Evolutionary conservation across 2,888 invertebrate genomes (phyloP).

Genomic region (Gerris lacustris): DNA sequence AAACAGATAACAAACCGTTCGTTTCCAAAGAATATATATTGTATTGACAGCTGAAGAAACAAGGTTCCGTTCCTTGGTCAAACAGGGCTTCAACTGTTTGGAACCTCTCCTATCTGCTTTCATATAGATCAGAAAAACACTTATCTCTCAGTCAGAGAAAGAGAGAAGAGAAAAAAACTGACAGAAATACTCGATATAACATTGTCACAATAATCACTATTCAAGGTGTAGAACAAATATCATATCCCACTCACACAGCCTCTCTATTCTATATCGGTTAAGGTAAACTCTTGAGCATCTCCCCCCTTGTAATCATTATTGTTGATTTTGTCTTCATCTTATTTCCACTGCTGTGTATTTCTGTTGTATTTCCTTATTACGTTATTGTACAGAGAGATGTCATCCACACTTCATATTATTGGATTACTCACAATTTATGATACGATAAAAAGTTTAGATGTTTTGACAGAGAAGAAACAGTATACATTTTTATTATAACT

Average conservation of each 20-base stretch:
- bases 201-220: neutral
- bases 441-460: too few species aligned
- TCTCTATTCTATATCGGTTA: neutral
- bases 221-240: neutral
- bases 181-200: neutral
- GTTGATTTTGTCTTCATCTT: too few species aligned
- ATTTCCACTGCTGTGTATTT: too few species aligned
- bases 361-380: too few species aligned
- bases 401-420: too few species aligned
- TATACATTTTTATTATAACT: too few species aligned
- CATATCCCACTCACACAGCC: neutral
- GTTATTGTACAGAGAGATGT: too few species aligned
- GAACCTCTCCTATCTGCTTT: neutral
- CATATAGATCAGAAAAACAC: neutral
- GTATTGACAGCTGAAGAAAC: slow-evolving; percentile 3
- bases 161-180: too few species aligned
- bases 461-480: too few species aligned
- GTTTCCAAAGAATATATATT: neutral
- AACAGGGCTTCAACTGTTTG: neutral
- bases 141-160: neutral
- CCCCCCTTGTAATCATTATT: too few species aligned
- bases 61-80: neutral
- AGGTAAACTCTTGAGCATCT: neutral
- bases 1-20: too few species aligned
- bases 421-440: too few species aligned